A percentile compares a stretch with the other conserved stretches of the same genome.
Evolutionary conservation across 2,888 invertebrate species (phyloP).

Genomic region (Sinodicranocentrus sp.): DNA sequence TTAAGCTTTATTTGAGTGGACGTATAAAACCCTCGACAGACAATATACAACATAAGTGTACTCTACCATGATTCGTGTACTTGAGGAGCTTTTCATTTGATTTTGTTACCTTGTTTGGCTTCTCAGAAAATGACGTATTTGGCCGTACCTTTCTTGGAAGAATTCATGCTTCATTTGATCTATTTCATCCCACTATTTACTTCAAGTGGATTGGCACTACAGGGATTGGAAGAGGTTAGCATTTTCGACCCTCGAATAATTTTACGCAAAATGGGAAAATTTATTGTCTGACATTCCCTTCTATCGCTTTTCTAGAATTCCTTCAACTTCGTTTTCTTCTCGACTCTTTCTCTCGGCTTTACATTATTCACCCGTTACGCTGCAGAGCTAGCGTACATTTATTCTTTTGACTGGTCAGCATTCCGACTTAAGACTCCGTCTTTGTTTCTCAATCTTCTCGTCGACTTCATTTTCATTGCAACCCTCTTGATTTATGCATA

Average conservation of each 20-base stretch:
- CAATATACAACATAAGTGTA: constrained; percentile 10
- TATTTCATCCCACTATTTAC: constrained; percentile 69
- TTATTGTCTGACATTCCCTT: background rate
- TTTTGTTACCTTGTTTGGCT: too few relatives aligned
- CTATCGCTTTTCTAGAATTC: constrained; percentile 56
- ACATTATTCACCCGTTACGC: constrained; percentile 65
- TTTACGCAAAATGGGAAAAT: background rate
- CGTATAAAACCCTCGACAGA: too few relatives aligned
- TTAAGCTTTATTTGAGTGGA: too few relatives aligned
- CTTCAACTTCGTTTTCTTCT: constrained; percentile 65
- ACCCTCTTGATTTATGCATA: constrained; percentile 58
- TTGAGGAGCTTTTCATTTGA: background rate
- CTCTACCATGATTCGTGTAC: background rate
- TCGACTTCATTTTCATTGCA: constrained; percentile 59
- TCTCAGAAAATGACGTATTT: constrained; percentile 64
- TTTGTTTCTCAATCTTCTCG: constrained; percentile 51
- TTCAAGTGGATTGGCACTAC: constrained; percentile 57
- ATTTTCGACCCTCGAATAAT: background rate
- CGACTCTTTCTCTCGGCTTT: constrained; percentile 46
- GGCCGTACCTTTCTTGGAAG: constrained; percentile 57
- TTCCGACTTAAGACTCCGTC: constrained; percentile 55
- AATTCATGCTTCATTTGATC: constrained; percentile 67
- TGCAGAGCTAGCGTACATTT: constrained; percentile 64
- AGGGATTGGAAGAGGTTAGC: constrained; percentile 66
- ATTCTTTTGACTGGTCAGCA: constrained; percentile 65